Evolutionary conservation across 2,888 invertebrate species (phyloP).

Genomic region (Lacanobia oleracea): DNA sequence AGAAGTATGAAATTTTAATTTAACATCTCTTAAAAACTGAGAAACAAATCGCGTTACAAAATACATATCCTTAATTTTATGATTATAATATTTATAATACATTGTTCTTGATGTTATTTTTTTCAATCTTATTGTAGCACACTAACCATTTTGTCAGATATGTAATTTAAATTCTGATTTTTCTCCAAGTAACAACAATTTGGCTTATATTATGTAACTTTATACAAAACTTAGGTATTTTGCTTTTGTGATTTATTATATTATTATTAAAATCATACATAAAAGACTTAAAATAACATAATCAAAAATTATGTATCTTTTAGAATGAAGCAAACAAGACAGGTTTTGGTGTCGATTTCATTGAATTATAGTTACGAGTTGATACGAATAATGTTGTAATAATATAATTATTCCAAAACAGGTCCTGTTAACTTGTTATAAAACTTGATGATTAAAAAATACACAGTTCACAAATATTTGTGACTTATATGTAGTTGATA

Average conservation of each 20-base stretch:
- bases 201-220: constrained; percentile 86
- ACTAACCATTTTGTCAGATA: constrained; percentile 91
- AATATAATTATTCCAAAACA: constrained; percentile 67
- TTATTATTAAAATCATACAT: constrained; percentile 78
- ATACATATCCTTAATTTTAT: constrained; percentile 89
- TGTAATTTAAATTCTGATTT: constrained; percentile 90
- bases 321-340: constrained; percentile 67
- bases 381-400: constrained; percentile 38
- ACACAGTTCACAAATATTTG: constrained; percentile 73
- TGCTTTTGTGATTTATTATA: constrained; percentile 76
- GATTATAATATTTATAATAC: constrained; percentile 89
- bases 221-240: constrained; percentile 80
- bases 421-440: constrained; percentile 72
- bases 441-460: constrained; percentile 66
- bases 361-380: constrained; percentile 36
- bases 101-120: constrained; percentile 88
- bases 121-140: constrained; percentile 89
- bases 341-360: constrained; percentile 56
- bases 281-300: constrained; percentile 73
- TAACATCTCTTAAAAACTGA: constrained; percentile 88
- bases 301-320: constrained; percentile 72
- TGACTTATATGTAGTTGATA: constrained; percentile 73
- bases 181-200: constrained; percentile 89
- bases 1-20: constrained; percentile 80
- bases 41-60: constrained; percentile 89